Base-by-base conservation (phyloP, 1,140 invertebrate species). In the Spodoptera frugiperda region DNA sequence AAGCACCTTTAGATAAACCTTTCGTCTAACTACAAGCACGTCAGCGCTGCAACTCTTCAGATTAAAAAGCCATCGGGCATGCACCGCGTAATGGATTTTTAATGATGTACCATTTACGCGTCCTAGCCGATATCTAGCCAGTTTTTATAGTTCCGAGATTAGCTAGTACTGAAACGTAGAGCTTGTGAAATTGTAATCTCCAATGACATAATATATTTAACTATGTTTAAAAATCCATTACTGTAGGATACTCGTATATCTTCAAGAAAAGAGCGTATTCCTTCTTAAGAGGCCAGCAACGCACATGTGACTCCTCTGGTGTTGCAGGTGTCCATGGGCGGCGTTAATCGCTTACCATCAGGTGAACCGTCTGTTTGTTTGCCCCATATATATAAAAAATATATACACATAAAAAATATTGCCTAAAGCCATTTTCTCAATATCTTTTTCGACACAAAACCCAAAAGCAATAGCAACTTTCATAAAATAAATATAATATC, bases 31-130 rank as follows among this genome's bases (percentile, higher is more conserved):
- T 72, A 30, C 55, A 67, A 54, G 48, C 46, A 67, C 33, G 17
- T 57, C 53, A 65, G 73, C 54, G 65, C 61, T 59, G 48, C 61
- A 72, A 21, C 53, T 33, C 59, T 46, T 63, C 72, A 81, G 74
- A 81, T 77, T 80, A 81, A 80, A 82, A 57, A 71, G 70, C 49
- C 72, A 76, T 83, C 77, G 55, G 70, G 68, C 57, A 70, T 80
- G 77, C 73, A 65, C 63, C n/a, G 25, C 78, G 68, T 84, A 84
- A 84, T 84, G 79, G 77, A 65, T 82, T 84, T 84, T 79, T 84
- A 79, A 84, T 84, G 82, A 71, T 55, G 65, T 59, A 51, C 68
- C 78, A 81, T 80, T 84, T 67, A 76, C 55, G 68, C 44, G 65
- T 14, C 48, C 63, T 67, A 67, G 48, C n/a, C 44, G 68, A 71